Evolutionary conservation across 2,888 invertebrate species (phyloP).

Genomic region (Linyphia triangularis): DNA sequence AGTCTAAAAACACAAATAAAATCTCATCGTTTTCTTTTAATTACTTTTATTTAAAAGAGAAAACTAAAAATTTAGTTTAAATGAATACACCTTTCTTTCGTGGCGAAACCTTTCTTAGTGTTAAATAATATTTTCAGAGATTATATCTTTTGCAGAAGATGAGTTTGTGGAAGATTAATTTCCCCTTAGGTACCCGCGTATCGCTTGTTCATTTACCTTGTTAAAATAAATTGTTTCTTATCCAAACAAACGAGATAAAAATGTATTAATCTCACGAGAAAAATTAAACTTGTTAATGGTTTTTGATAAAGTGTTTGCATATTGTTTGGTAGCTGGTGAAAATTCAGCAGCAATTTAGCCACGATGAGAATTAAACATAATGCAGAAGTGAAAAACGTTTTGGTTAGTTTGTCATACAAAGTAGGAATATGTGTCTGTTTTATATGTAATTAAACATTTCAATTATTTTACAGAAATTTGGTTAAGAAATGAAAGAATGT

Average conservation of each 20-base stretch:
- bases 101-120: no score
- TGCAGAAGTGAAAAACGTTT: no score
- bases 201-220: constrained; percentile 3
- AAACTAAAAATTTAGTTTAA: background rate
- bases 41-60: background rate
- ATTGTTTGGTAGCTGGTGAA: background rate
- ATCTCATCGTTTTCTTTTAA: background rate
- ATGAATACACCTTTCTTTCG: background rate
- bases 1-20: no score
- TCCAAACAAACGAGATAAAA: background rate
- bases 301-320: constrained; percentile 3
- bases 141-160: background rate
- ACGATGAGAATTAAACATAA: background rate
- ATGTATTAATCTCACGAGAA: background rate
- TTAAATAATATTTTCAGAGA: background rate
- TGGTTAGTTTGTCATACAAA: no score
- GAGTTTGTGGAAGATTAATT: background rate
- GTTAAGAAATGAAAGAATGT: no score
- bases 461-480: no score
- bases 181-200: background rate
- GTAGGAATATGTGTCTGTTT: no score
- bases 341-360: background rate
- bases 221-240: background rate
- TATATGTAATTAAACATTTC: no score
- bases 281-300: background rate